Evolutionary conservation across 2,888 invertebrate species (phyloP), one percentile per base, ranked within the genome.

Genomic region (Pyralis farinalis): DNA sequence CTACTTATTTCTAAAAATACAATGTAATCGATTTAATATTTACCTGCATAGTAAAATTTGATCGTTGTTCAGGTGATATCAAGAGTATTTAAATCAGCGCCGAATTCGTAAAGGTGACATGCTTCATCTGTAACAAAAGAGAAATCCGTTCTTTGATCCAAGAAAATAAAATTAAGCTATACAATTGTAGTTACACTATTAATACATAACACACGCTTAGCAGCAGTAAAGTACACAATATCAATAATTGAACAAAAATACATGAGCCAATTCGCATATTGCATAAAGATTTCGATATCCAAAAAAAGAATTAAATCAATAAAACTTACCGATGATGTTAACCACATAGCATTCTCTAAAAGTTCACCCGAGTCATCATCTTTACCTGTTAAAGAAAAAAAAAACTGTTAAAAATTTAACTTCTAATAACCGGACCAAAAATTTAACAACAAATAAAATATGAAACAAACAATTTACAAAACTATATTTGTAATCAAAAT

Each of bases 101-200:
- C 25, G 7, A 25, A 25, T 7, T 25, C 7, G n/a, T 25, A 2
- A 25, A 7, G 25, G 7, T 7, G 7, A 4, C 7, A 25, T 25
- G 7, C 8, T 25, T 25, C 25, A 7, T 47, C 63, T 63, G 60
- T 46, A 63, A 61, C 63, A 63, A 63, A 38, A 42, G 49, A 60
- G 44, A 55, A 50, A 33, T 35, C n/a, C 20, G 37, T 48, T 50
- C 37, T 50, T 50, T 51, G 40, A 49, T 41, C 38, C 16, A 7
- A 33, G 32, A 21, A 39, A 20, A 33, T 10, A 20, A 37, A n/a
- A 7, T 9, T n/a, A n/a, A n/a, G n/a, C n/a, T n/a, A n/a, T n/a
- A 22, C 30, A 31, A 22, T 31, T 32, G 9, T 12, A 31, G 16
- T 4, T 21, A 9, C n/a, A 10, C 9, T 16, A 4, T 16, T 31